Percentiles rank a stretch among this genome's conserved stretches.
Evolutionary conservation across 35 echinoderm and acorn worm genomes (phyloP).

Genomic region (Heliocidaris erythrogramma): DNA sequence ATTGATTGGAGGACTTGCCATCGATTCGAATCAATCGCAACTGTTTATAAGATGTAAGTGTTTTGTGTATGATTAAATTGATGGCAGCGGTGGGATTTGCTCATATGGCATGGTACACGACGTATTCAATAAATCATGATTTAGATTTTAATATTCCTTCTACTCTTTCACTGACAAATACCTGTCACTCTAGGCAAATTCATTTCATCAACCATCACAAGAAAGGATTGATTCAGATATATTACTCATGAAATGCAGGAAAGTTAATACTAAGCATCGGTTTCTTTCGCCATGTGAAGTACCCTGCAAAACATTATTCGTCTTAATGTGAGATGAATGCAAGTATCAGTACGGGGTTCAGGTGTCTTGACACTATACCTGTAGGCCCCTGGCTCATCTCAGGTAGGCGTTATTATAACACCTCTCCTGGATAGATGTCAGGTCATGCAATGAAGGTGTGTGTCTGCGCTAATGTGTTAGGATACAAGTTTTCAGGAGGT

Average conservation of each 20-base stretch:
- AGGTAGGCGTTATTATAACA: background rate
- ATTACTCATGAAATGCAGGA: background rate
- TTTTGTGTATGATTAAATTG: background rate
- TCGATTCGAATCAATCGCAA: too few species aligned
- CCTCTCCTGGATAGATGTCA: background rate
- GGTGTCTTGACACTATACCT: background rate
- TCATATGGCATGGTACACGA: background rate
- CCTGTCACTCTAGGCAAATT: background rate
- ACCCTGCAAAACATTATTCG: background rate
- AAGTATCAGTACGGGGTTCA: background rate
- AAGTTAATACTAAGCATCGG: background rate
- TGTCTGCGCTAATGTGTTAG: background rate
- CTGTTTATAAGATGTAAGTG: too few species aligned
- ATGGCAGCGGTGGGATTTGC: background rate
- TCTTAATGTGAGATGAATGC: background rate
- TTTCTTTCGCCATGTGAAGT: background rate
- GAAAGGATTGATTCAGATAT: background rate
- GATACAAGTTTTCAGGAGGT: background rate
- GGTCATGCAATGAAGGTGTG: background rate
- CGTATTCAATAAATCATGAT: background rate
- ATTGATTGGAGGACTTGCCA: too few species aligned
- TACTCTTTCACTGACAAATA: background rate
- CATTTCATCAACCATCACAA: background rate
- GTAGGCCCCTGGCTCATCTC: background rate
- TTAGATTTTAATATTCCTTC: background rate